Evolutionary conservation across 2,113 vertebrate species (phyloP), one percentile per base, ranked within the genome.

Genomic region (Thryonomys swinderianus): DNA sequence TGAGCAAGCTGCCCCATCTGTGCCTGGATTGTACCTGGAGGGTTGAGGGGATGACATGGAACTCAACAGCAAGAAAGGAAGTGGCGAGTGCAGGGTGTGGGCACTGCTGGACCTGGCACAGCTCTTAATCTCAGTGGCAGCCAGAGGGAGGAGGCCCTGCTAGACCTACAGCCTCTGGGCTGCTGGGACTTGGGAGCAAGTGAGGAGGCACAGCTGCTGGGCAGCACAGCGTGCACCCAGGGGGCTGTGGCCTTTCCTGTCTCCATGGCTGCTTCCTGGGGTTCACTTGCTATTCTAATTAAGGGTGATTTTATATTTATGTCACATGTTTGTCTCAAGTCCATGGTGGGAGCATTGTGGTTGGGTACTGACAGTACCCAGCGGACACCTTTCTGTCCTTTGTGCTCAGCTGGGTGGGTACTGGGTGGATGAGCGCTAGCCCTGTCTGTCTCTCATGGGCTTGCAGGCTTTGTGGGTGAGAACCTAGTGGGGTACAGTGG

Each of bases 231-330:
- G 1, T 64, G 69, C 45, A 27, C 20, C 23, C 6, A n/a, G 48
- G 67, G 67, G 76, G 23, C 55, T 93, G 79, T 78, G 80, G 84
- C 90, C 78, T 95, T 86, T 20, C 40, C 48, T 96, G 0, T 95
- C 74, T 96, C 32, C 66, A 83, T 16, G 14, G 81, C 59, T 53
- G 81, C 69, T 93, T 95, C 57, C 84, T 95, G 30, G 57, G 5
- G 4, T 84, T 96, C 53, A 85, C 57, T 93, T 73, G 57, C 57
- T 85, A 25, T 66, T 95, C 74, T 92, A 66, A 90, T 90, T 86
- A 71, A 86, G 55, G 69, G 57, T 55, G 34, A 82, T 59, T 96
- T 95, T 92, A 89, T 91, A 81, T 87, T 88, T 81, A 30, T 91
- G 40, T 71, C 23, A 7, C 71, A 7, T 11, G 71, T 73, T 95